Conservation (phyloP, 64 coral and sea anemone species). For the Platygyra sinensis region DNA sequence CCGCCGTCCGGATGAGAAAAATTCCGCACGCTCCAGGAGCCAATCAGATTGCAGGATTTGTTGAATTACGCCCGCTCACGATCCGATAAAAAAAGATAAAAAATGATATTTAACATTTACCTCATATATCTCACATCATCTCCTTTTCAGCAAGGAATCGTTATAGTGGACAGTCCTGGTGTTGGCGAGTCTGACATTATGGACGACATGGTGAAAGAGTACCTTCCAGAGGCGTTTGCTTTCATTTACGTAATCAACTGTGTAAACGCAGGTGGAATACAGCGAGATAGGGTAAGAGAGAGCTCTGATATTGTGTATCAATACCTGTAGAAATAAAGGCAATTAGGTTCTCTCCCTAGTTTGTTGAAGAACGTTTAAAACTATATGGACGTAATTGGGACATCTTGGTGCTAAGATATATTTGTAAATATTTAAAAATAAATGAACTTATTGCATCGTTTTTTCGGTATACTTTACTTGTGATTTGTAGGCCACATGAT, state of each 20-base stretch:
- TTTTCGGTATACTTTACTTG: no score
- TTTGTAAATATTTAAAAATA: background rate
- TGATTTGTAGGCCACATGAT: no score
- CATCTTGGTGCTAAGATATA: background rate
- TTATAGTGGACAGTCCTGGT: conserved; percentile 29
- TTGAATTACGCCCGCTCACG: no score
- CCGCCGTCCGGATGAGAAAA: no score
- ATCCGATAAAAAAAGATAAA: no score
- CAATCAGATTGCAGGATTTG: no score
- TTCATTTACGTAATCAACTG: conserved; percentile 31
- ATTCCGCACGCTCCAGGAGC: no score
- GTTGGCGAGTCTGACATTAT: conserved; percentile 16
- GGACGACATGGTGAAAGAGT: conserved; percentile 10
- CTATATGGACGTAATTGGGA: background rate
- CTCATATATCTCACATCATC: background rate
- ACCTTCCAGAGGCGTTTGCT: conserved; percentile 32
- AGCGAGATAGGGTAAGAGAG: background rate
- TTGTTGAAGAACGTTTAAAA: background rate
- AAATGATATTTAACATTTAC: no score
- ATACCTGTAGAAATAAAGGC: background rate
- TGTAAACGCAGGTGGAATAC: conserved; percentile 1
- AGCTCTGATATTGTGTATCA: background rate
- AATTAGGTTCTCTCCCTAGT: no score
- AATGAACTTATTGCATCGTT: no score
- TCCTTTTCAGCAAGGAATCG: background rate